Percentiles rank a stretch among this genome's conserved stretches.
Evolutionary conservation across 2,888 invertebrate species (phyloP).

Genomic region (Drosophila formosana): DNA sequence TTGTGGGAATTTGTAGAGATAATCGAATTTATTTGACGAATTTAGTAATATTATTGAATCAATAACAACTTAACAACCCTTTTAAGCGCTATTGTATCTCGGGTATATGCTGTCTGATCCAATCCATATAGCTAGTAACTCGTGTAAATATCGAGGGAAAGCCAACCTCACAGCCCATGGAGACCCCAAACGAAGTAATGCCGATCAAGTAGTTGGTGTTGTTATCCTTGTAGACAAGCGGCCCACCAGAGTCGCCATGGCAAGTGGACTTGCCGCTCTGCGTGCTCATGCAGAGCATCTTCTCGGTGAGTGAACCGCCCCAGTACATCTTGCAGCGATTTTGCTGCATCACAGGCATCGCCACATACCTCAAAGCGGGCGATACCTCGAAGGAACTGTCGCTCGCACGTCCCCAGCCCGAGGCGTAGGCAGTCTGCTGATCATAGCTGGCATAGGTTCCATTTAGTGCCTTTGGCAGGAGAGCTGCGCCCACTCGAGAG

Average conservation of each 20-base stretch:
- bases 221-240: constrained; percentile 45
- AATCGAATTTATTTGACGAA: too few species aligned
- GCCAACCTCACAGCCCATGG: constrained; percentile 65
- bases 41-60: constrained; percentile 1
- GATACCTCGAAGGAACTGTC: constrained; percentile 48
- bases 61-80: neutral
- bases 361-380: constrained; percentile 41
- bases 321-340: constrained; percentile 55
- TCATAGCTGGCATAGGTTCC: constrained; percentile 55
- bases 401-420: constrained; percentile 75
- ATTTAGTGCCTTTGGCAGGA: constrained; percentile 49
- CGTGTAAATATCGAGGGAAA: constrained; percentile 72
- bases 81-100: neutral
- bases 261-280: constrained; percentile 60
- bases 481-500: constrained; percentile 45
- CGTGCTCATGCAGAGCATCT: constrained; percentile 66
- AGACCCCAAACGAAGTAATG: constrained; percentile 67
- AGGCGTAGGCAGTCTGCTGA: constrained; percentile 57
- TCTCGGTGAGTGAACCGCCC: constrained; percentile 47
- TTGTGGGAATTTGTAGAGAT: neutral
- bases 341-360: constrained; percentile 57
- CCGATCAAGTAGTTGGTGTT: constrained; percentile 56
- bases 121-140: constrained; percentile 67
- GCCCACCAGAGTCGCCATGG: constrained; percentile 75
- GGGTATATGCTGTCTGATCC: constrained; percentile 56